Conservation (phyloP, 2,888 invertebrate genomes). For the Phyllotreta striolata region DNA sequence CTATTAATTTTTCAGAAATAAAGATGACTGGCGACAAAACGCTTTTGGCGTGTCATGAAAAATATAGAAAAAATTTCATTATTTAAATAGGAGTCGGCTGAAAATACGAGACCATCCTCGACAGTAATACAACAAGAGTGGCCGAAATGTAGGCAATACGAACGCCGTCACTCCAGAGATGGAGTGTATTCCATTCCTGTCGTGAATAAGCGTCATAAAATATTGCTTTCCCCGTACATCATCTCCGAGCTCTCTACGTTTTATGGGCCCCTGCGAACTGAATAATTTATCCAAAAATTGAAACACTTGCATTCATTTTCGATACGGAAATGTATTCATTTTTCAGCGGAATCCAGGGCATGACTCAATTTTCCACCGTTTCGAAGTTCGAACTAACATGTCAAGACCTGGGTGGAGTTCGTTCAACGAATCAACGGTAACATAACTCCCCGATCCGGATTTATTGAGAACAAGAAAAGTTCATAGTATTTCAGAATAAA, state of each 20-base stretch:
- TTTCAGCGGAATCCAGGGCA: constrained; percentile 11
- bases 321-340: constrained; percentile 21
- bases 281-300: constrained; percentile 44
- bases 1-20: no score
- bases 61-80: constrained; percentile 9
- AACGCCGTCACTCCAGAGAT: not conserved
- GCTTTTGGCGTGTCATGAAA: not conserved
- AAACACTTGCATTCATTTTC: constrained; percentile 39
- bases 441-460: no score
- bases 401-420: no score
- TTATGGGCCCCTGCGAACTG: constrained; percentile 32
- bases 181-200: constrained; percentile 31
- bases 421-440: no score
- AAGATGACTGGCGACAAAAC: no score
- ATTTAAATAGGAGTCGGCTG: not conserved
- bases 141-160: constrained; percentile 17
- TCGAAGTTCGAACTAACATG: no score
- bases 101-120: constrained; percentile 3
- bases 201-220: constrained; percentile 31
- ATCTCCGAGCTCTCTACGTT: constrained; percentile 24
- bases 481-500: no score
- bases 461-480: no score
- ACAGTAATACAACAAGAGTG: constrained; percentile 17
- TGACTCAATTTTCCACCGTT: constrained; percentile 17
- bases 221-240: constrained; percentile 34